Evolutionary conservation across 2,113 vertebrate genomes (phyloP), one percentile per base, ranked within the genome.

Genomic region (Penelope pileata): DNA sequence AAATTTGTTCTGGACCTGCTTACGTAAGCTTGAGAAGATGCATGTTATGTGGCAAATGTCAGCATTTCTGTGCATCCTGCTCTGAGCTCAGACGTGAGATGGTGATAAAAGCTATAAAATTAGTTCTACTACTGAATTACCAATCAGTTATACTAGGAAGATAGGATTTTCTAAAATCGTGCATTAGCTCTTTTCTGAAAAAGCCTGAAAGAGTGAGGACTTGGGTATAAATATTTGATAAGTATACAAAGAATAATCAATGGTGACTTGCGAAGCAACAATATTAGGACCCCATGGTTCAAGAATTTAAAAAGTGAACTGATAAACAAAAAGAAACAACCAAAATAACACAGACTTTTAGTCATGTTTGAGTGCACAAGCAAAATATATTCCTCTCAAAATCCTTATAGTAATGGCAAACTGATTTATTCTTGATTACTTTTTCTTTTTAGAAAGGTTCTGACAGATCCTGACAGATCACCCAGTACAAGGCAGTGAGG

Each of bases 401-500:
- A 69, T 42, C 26, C 27, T 51, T 70, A 34, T 5, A 92, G 42
- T 12, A 16, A 43, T 42, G 18, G 3, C 16, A 70, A 63, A 16
- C 32, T 78, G 66, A 59, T 53, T 84, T 63, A 2, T 16, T 62
- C 32, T 74, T 24, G 24, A 36, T 53, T 8, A 38, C 8, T 27
- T 83, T 88, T 83, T 29, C 17, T 43, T 84, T 42, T 6, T 3
- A 36, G 47, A 42, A 48, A 34, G 30, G 18, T 51, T 86, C 27
- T 64, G 72, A 59, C 5, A 3, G 26, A 81, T 59, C 26, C 36
- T 78, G 43, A 16, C 34, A 83, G n/a, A 53, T 34, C 4, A 23
- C 0, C 0, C 34, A 59, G 17, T 1, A 3, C 0, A 45, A 58
- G 23, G 47, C 18, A 27, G 0, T 0, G 45, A 62, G 32, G 12